Evolutionary conservation across 2,797 vertebrate species (phyloP), one percentile per base, ranked within the genome.

Genomic region (Chaetophractus vellerosus): DNA sequence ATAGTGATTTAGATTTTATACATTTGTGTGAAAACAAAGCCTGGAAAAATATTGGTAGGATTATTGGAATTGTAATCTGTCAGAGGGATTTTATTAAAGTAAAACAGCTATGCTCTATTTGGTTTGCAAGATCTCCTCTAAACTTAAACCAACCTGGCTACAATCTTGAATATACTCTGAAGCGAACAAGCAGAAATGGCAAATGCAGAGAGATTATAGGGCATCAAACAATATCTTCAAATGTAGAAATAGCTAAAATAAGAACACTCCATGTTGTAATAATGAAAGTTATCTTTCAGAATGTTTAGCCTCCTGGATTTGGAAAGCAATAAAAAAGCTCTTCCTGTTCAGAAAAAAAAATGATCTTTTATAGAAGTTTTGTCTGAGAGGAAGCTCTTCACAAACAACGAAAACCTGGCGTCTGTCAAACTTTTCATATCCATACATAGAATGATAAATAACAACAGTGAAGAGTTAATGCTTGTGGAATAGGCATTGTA

Each of bases 151-250:
- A 97, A 78, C 36, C 76, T 92, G 55, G 90, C 76, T 94, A 71
- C 57, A 96, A 97, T 93, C 66, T 97, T 97, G 96, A 97, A 96
- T 96, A 87, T 84, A 96, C 95, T 96, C 50, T 19, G 76, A 96
- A 98, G 81, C 96, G 96, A 98, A 97, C 97, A 97, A 98, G 97
- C 68, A 90, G 63, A 97, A 97, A 96, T 97, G 72, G 96, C 93
- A 98, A 96, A 90, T 97, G 89, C 69, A 93, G 76, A 96, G 82
- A 79, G 96, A 97, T 98, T 97, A 97, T 86, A 90, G 80, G 79
- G 89, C 95, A 97, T 97, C 90, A 97, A 97, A 92, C 78, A 97
- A 76, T 96, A 97, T 97, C 92, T 97, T 97, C 97, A 93, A 97
- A 97, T 96, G 75, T 96, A 31, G 59, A 96, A 97, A 97, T 97